These are phyloP conservation scores for Drosophila funebris DNA, from an alignment of 1,140 invertebrate genomes.

Conservation along the genomic window DNA sequence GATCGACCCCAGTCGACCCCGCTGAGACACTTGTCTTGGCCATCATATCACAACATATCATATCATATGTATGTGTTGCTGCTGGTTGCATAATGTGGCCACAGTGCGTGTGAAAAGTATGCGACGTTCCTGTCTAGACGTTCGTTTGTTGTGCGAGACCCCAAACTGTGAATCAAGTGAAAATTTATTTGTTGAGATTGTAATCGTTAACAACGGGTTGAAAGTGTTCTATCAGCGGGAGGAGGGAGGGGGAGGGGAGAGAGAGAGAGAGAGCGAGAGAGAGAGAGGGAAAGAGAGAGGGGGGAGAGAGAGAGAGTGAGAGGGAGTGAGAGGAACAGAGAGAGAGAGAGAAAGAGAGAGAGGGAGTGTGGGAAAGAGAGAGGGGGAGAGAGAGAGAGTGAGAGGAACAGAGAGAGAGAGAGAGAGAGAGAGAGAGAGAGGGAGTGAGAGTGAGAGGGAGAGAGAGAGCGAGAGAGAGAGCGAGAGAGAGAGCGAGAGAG, in stretches of 20 bases:
- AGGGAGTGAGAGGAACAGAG: too few relatives aligned
- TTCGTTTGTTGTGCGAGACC: neutral
- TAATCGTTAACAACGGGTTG: conserved; percentile 10
- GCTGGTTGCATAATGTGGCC: conserved; percentile 27
- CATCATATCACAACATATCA: neutral
- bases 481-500: too few relatives aligned
- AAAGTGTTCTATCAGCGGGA: neutral
- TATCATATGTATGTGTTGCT: conserved; percentile 17
- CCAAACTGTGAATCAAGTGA: conserved; percentile 16
- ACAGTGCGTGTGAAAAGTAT: conserved; percentile 39
- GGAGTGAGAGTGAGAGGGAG: too few relatives aligned
- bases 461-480: too few relatives aligned
- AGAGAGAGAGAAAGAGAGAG: too few relatives aligned
- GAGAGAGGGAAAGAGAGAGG: neutral
- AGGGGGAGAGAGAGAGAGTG: too few relatives aligned
- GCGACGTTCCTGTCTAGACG: conserved; percentile 13
- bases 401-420: too few relatives aligned
- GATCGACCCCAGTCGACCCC: neutral
- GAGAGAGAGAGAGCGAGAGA: neutral
- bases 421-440: too few relatives aligned
- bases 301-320: neutral
- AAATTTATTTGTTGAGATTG: conserved; percentile 35
- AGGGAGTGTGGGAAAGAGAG: too few relatives aligned
- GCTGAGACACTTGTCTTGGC: conserved; percentile 15
- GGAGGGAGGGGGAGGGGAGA: neutral